Evolutionary conservation across 2,888 invertebrate genomes (phyloP).

Genomic region (Brachyopa scutellaris): DNA sequence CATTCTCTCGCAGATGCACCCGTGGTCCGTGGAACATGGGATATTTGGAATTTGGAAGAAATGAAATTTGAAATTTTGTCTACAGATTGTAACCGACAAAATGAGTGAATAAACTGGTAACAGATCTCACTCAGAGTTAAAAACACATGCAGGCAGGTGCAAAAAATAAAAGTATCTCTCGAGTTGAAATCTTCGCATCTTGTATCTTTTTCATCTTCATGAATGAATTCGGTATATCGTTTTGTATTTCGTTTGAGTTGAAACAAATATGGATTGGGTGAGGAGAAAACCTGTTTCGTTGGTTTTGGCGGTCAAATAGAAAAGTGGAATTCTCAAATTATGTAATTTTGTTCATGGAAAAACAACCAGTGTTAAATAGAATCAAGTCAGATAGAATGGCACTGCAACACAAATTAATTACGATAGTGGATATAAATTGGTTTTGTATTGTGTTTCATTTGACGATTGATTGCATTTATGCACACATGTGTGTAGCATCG

Average conservation of each 20-base stretch:
- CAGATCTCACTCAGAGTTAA: not conserved
- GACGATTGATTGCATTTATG: no score
- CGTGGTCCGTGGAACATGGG: no score
- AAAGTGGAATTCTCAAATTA: slow-evolving; percentile 18
- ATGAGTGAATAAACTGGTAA: not conserved
- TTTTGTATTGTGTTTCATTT: no score
- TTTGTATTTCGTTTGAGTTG: slow-evolving; percentile 6
- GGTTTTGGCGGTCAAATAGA: slow-evolving; percentile 29
- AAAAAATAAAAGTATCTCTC: slow-evolving; percentile 11
- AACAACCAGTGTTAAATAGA: slow-evolving; percentile 1
- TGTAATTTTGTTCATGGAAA: slow-evolving; percentile 7
- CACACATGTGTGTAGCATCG: no score
- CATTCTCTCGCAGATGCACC: no score
- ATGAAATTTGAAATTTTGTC: not conserved
- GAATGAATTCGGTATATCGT: slow-evolving; percentile 21
- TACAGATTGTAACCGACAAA: not conserved
- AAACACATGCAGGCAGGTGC: slow-evolving; percentile 3
- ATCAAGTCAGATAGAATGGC: not conserved
- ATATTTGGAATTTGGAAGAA: not conserved
- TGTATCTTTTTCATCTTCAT: slow-evolving; percentile 12
- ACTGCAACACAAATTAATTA: no score
- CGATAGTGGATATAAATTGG: no score
- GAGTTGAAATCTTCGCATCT: not conserved
- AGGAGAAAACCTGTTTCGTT: slow-evolving; percentile 17
- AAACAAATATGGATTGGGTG: slow-evolving; percentile 3